Evolutionary conservation across 2,113 vertebrate species (phyloP), one percentile per base, ranked within the genome.

Genomic region (Glareola pratincola): DNA sequence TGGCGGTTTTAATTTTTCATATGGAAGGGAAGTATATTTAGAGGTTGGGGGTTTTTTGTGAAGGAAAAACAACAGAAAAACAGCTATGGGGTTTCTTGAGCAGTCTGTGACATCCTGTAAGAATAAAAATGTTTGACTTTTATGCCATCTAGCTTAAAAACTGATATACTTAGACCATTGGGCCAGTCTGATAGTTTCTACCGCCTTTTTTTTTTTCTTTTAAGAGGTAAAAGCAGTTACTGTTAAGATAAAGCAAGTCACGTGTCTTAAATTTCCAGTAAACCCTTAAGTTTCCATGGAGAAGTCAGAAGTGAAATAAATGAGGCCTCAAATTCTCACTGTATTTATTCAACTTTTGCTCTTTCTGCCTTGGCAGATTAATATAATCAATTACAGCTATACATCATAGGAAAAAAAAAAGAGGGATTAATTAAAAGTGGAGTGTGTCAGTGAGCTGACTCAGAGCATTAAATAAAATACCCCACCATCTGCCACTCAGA

Each of bases 301-400:
- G 12, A 82, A 79, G 7, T 39, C 78, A 53, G 78, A 92, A 90
- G 18, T 54, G 37, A 92, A 36, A 62, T 62, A 88, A 88, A 19
- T 66, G 10, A 89, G n/a, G 32, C 10, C 39, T 94, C 59, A 80
- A 54, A 90, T 84, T 88, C 41, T 76, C 59, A 63, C 41, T 64
- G 32, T 41, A 69, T 85, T 92, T 94, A 64, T 90, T 78, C 34
- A 80, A 76, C 29, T 91, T 94, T 45, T 92, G 36, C 57, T 92
- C 73, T 9, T 80, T 88, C 78, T 76, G 63, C 67, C 71, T 92
- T 78, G 59, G 41, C 37, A 84, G 75, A 96, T 57, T 88, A 96
- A 74, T 76, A 85, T 64, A 85, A 96, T 75, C 56, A 88, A 85
- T 94, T 90, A 90, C 24, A 88, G 54, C 54, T 83, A 92, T 24